These are phyloP conservation scores for Rhizomys pruinosus DNA, from an alignment of 2,113 vertebrate species.

Conservation along the genomic window DNA sequence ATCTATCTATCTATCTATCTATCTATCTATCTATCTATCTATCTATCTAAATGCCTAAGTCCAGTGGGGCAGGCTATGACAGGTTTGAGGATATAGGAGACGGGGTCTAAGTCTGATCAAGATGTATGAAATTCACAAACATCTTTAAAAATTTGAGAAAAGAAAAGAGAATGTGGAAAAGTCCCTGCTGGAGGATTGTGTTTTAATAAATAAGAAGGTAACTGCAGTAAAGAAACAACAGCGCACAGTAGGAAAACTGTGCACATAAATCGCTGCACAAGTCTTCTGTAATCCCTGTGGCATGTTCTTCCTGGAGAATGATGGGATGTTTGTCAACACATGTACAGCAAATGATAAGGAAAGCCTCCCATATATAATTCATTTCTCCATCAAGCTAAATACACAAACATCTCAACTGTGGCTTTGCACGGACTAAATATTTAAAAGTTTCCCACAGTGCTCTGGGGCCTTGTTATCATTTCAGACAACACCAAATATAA, in stretches of 20 bases:
- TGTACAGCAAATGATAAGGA: constrained; percentile 70
- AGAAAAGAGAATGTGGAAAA: constrained; percentile 40
- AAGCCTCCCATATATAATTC: constrained; percentile 76
- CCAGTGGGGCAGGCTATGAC: no score
- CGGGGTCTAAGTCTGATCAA: no score
- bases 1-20: no score
- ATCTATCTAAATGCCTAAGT: no score
- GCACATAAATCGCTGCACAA: constrained; percentile 76
- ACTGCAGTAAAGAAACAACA: constrained; percentile 69
- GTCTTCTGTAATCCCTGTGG: constrained; percentile 54
- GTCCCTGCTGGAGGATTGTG: constrained; percentile 67
- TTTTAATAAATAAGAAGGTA: constrained; percentile 82
- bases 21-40: no score
- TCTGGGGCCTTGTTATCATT: constrained; percentile 68
- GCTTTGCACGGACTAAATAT: constrained; percentile 79
- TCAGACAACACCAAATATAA: constrained; percentile 37
- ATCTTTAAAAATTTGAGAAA: no score
- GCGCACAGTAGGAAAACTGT: constrained; percentile 68
- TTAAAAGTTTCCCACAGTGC: constrained; percentile 79
- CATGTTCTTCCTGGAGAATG: constrained; percentile 74
- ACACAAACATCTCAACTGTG: constrained; percentile 76
- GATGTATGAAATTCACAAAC: no score
- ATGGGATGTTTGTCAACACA: constrained; percentile 81
- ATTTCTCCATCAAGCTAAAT: constrained; percentile 79
- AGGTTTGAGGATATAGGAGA: no score